phyloP scores from a whole-genome alignment of 2,888 invertebrate species.

The Rhamphomyia laevipes region DNA sequence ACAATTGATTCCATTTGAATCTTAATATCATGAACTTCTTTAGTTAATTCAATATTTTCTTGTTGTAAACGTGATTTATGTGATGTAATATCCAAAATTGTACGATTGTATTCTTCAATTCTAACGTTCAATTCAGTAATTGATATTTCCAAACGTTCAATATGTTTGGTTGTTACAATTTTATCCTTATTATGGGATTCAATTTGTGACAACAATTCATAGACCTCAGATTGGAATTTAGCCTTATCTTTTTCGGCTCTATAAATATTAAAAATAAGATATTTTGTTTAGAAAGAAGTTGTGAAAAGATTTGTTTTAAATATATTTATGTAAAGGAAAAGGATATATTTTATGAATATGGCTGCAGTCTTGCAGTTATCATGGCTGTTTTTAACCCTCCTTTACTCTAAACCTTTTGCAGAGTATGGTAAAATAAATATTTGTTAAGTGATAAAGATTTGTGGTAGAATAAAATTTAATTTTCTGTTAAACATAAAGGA shows the following conservation, averaged over 20 bases:
- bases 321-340: too few relatives aligned
- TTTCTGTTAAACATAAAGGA: too few relatives aligned
- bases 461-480: too few relatives aligned
- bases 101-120: slow-evolving; percentile 94
- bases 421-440: too few relatives aligned
- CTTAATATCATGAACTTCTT: slow-evolving; percentile 96
- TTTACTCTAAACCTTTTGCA: too few relatives aligned
- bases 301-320: too few relatives aligned
- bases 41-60: slow-evolving; percentile 85
- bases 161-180: slow-evolving; percentile 62
- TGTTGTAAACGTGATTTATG: slow-evolving; percentile 91
- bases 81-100: slow-evolving; percentile 93
- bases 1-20: slow-evolving; percentile 86
- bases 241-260: slow-evolving; percentile 98
- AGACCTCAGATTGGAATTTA: slow-evolving; percentile 97
- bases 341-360: too few relatives aligned
- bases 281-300: not conserved
- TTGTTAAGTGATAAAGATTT: too few relatives aligned
- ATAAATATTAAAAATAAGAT: slow-evolving; percentile 17
- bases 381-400: too few relatives aligned
- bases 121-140: slow-evolving; percentile 89
- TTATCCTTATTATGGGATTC: slow-evolving; percentile 92
- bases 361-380: too few relatives aligned
- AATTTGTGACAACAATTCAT: slow-evolving; percentile 91
- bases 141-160: slow-evolving; percentile 82